Evolutionary conservation across 2,797 vertebrate genomes (phyloP).

Genomic region (Channallabes apus): DNA sequence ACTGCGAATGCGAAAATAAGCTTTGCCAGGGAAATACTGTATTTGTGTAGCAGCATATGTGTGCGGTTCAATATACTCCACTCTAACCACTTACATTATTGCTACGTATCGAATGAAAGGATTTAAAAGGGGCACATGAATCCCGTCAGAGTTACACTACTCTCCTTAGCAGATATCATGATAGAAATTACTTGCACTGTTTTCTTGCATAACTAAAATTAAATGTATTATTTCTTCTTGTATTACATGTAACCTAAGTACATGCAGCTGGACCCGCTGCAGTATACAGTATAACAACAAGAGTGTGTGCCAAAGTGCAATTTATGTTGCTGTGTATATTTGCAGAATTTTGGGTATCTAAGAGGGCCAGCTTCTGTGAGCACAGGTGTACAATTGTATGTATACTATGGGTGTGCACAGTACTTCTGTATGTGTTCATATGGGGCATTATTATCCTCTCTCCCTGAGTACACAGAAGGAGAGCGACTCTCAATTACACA

Average conservation of each 20-base stretch:
- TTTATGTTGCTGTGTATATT: background rate
- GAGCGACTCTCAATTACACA: conserved; percentile 35
- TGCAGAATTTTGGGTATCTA: background rate
- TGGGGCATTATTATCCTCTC: conserved; percentile 22
- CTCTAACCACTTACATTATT: background rate
- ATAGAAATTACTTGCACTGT: background rate
- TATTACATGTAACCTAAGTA: background rate
- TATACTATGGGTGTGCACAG: conserved; percentile 17
- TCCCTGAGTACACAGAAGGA: background rate
- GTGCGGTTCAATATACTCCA: background rate
- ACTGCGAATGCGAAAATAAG: conserved; percentile 6
- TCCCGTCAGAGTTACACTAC: background rate
- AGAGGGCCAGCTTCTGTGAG: background rate
- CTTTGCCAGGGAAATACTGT: background rate
- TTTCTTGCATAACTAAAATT: background rate
- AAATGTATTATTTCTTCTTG: background rate
- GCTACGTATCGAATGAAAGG: background rate
- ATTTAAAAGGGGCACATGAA: background rate
- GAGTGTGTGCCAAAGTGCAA: background rate
- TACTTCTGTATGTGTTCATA: conserved; percentile 7
- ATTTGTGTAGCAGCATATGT: background rate
- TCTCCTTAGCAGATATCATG: background rate
- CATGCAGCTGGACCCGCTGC: background rate
- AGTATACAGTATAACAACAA: background rate
- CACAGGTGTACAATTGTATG: conserved; percentile 22